Percentiles rank a stretch among this genome's conserved stretches.
Conservation (phyloP, 2,113 vertebrate genomes). For the Vulpes ferrilata region DNA sequence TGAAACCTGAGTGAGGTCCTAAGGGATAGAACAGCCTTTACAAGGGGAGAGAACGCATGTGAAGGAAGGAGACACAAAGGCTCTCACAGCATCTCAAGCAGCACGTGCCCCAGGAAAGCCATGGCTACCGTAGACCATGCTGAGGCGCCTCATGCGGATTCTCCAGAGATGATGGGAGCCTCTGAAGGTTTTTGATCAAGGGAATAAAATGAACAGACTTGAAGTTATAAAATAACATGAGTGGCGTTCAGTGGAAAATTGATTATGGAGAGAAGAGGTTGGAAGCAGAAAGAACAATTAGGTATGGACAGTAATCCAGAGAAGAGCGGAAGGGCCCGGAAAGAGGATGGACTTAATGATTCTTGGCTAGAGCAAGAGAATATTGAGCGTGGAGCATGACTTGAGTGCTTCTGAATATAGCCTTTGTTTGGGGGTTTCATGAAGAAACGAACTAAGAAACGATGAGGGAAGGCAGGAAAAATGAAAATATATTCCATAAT, state of each 20-base stretch:
- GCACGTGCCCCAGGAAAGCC: accelerated
- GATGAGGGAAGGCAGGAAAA: not conserved
- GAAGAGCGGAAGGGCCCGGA: not conserved
- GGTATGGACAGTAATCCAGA: not conserved
- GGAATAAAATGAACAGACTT: not conserved
- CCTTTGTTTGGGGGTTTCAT: not conserved
- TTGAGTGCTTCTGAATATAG: not conserved
- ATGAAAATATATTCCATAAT: not conserved
- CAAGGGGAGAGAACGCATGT: not conserved
- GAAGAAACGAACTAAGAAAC: not conserved
- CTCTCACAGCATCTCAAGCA: not conserved
- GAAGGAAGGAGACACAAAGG: not conserved
- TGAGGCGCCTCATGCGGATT: not conserved
- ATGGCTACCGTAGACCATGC: accelerated
- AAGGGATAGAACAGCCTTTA: not conserved
- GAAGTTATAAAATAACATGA: not conserved
- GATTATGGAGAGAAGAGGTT: not conserved
- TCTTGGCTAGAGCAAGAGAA: not conserved
- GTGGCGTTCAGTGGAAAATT: not conserved
- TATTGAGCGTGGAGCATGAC: not conserved
- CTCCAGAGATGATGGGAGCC: accelerated
- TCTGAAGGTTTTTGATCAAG: not conserved
- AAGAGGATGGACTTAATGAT: not conserved
- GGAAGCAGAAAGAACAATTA: not conserved
- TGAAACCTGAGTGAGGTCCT: not conserved